Evolutionary conservation across 2,113 vertebrate genomes (phyloP).

Genomic region (Manacus vitellinus): DNA sequence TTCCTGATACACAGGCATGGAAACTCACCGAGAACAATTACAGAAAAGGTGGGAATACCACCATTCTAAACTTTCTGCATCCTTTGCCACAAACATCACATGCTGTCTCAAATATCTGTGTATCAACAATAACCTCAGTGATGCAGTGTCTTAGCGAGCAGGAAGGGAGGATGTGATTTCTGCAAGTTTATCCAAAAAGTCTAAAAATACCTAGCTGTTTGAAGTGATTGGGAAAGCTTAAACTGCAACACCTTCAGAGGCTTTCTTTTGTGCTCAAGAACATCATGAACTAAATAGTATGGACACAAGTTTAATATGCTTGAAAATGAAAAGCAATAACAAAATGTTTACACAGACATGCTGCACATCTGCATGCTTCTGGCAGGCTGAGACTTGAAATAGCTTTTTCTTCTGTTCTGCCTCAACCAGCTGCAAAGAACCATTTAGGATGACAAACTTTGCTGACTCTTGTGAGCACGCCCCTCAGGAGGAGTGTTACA

Average conservation of each 20-base stretch:
- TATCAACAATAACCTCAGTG: not conserved
- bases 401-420: not conserved
- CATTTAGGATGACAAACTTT: not conserved
- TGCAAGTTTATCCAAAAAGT: not conserved
- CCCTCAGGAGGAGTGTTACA: not conserved
- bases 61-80: not conserved
- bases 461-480: not conserved
- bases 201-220: not conserved
- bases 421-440: not conserved
- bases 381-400: not conserved
- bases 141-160: not conserved
- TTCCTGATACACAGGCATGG: not conserved
- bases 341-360: not conserved
- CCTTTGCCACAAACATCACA: not conserved
- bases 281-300: not conserved
- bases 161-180: not conserved
- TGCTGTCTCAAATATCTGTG: not conserved
- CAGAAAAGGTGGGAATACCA: not conserved
- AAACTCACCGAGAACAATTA: not conserved
- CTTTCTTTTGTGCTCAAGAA: not conserved
- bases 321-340: not conserved
- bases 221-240: not conserved
- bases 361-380: not conserved
- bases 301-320: not conserved
- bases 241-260: not conserved